These are phyloP conservation scores for Catagonus wagneri DNA, from an alignment of 2,113 vertebrate genomes.

Conservation along the genomic window DNA sequence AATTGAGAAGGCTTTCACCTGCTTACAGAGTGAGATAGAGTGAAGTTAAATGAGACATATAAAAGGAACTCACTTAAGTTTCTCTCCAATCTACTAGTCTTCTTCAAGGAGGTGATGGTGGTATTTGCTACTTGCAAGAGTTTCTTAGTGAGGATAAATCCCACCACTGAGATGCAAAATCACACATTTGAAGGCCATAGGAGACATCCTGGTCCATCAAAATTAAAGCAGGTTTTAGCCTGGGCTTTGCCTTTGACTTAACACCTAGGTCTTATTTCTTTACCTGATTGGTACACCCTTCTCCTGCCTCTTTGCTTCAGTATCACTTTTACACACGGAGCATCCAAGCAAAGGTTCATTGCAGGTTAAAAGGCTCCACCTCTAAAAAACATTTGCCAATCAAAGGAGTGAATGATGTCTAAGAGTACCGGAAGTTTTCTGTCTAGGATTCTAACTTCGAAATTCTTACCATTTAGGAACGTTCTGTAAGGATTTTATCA, in stretches of 20 bases:
- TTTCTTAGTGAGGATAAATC: background rate
- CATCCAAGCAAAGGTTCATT: background rate
- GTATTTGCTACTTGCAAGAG: background rate
- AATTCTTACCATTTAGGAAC: background rate
- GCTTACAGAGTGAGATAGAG: background rate
- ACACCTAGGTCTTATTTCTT: background rate
- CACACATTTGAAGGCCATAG: background rate
- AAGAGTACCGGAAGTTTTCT: background rate
- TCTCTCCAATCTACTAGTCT: background rate
- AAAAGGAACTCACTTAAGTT: background rate
- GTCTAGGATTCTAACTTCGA: background rate
- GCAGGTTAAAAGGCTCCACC: background rate
- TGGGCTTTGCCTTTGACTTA: background rate
- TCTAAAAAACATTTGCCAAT: conserved; percentile 25
- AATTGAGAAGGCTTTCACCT: background rate
- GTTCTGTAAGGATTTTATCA: background rate
- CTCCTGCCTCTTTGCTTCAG: background rate
- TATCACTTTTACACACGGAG: background rate
- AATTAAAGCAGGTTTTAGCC: background rate
- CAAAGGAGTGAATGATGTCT: background rate
- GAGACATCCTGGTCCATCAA: background rate
- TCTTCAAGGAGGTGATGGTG: background rate
- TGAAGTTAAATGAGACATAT: background rate
- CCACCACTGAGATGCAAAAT: background rate
- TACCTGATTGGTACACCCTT: background rate